Percentiles rank a stretch among this genome's conserved stretches.
These are phyloP conservation scores for Periphyllus acericola DNA, from an alignment of 2,888 invertebrate genomes.

Conservation along the genomic window DNA sequence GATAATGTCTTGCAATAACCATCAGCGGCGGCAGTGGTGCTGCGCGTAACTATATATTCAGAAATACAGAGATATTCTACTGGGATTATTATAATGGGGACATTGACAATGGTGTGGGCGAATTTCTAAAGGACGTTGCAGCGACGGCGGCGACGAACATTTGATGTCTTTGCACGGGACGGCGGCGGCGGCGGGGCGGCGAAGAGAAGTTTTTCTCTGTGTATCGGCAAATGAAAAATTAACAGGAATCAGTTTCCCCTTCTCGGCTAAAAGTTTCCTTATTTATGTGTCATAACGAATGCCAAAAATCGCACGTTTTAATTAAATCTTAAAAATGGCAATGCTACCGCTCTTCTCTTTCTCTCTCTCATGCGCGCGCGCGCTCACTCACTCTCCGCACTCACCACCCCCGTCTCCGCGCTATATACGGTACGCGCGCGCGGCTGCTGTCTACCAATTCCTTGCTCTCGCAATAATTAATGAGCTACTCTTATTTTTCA, in stretches of 20 bases:
- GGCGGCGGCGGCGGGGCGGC: not conserved
- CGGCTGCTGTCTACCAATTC: constrained; percentile 54
- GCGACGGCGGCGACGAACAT: constrained; percentile 1
- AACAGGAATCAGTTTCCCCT: constrained; percentile 59
- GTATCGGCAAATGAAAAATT: constrained; percentile 60
- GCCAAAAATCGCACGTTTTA: constrained; percentile 62
- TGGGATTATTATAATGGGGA: constrained; percentile 49
- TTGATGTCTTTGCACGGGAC: constrained; percentile 48
- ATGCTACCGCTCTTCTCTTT: constrained; percentile 1
- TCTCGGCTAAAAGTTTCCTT: constrained; percentile 57
- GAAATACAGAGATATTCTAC: constrained; percentile 24
- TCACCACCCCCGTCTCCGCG: not conserved
- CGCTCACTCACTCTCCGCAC: not conserved
- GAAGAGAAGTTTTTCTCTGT: constrained; percentile 50
- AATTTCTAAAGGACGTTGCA: constrained; percentile 38
- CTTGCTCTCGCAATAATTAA: constrained; percentile 57
- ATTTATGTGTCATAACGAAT: constrained; percentile 62
- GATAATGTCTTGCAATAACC: constrained; percentile 55
- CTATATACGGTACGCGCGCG: not conserved
- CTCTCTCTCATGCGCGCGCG: not conserved
- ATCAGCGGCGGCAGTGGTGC: not conserved
- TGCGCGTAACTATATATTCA: not conserved
- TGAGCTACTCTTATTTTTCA: constrained; percentile 62
- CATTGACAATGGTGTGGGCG: constrained; percentile 45
- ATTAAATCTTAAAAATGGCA: constrained; percentile 62